Evolutionary conservation across 2,113 vertebrate genomes (phyloP).

Genomic region (Saccopteryx bilineata): DNA sequence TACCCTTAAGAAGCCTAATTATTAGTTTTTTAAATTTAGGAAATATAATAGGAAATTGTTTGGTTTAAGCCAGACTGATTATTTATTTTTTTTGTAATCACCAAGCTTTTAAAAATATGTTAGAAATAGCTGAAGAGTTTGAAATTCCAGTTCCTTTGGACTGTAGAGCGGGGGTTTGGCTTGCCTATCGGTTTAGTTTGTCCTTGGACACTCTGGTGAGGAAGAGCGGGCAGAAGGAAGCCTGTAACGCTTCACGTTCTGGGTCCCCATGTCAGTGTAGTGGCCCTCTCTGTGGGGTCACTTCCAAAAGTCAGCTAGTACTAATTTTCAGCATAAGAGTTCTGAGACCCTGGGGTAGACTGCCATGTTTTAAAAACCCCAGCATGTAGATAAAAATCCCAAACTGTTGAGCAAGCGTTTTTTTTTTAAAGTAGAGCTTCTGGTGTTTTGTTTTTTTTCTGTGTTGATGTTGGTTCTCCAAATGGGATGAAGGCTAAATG

Average conservation of each 20-base stretch:
- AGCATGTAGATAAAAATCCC: background rate
- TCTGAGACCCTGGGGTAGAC: background rate
- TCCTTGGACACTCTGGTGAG: background rate
- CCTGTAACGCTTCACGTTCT: background rate
- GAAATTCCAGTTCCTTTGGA: background rate
- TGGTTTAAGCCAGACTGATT: background rate
- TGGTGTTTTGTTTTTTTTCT: background rate
- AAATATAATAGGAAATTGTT: background rate
- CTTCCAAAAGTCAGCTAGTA: background rate
- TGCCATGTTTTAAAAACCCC: background rate
- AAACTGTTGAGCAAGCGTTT: background rate
- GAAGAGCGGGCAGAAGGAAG: background rate
- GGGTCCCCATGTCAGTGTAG: background rate
- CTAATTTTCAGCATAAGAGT: background rate
- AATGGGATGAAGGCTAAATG: background rate
- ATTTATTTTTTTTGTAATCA: background rate
- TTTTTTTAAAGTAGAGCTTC: conserved; percentile 16
- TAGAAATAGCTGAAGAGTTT: conserved; percentile 4
- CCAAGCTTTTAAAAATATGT: background rate
- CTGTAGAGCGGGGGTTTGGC: background rate
- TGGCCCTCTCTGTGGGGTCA: background rate
- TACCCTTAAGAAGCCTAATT: conserved; percentile 21
- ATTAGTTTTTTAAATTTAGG: background rate
- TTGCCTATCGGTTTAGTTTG: background rate
- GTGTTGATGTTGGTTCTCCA: background rate